phyloP scores from a whole-genome alignment of 1,140 invertebrate genomes.

The Drosophila bocki region DNA sequence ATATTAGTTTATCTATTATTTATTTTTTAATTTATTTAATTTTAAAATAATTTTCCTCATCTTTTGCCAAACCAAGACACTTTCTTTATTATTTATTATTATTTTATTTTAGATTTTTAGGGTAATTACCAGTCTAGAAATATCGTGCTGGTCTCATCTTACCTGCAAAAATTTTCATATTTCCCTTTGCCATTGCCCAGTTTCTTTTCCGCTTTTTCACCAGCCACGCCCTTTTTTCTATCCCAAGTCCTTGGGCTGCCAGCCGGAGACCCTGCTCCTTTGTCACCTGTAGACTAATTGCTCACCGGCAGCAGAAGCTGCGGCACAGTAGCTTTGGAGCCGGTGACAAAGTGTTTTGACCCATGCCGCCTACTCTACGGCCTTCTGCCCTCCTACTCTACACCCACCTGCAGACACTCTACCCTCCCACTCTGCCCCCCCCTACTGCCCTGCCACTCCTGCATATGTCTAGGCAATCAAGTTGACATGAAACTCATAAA shows the following conservation, averaged over 20 bases:
- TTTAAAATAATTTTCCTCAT: too few species aligned
- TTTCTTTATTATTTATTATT: background rate
- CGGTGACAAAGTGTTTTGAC: slow-evolving; percentile 60
- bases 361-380: background rate
- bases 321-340: slow-evolving; percentile 12
- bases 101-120: background rate
- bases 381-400: background rate
- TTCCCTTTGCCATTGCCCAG: background rate
- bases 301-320: slow-evolving; percentile 24
- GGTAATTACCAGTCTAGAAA: background rate
- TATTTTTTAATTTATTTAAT: too few species aligned
- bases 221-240: slow-evolving; percentile 11
- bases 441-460: background rate
- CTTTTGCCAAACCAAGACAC: too few species aligned
- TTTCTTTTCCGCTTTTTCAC: slow-evolving; percentile 4
- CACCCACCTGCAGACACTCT: background rate
- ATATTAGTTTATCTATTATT: too few species aligned
- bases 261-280: slow-evolving; percentile 19
- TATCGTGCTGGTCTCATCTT: background rate
- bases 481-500: slow-evolving; percentile 58
- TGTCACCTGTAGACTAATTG: slow-evolving; percentile 69
- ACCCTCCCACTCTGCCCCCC: too few species aligned
- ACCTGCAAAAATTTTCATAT: slow-evolving; percentile 36
- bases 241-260: background rate
- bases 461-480: slow-evolving; percentile 61